Evolutionary conservation across 2,113 vertebrate species (phyloP).

Genomic region (Mastomys natalensis): DNA sequence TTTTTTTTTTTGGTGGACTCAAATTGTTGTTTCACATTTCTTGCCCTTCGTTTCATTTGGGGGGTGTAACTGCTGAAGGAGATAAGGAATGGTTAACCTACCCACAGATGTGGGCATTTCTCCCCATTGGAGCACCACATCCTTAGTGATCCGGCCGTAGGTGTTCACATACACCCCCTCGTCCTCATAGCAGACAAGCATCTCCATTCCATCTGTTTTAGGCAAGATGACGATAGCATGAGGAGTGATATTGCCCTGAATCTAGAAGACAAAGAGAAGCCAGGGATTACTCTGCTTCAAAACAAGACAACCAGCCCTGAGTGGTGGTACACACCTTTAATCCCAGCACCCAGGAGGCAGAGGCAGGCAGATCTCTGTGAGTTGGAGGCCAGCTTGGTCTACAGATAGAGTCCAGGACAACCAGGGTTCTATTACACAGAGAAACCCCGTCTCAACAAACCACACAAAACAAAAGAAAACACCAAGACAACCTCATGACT

Average conservation of each 20-base stretch:
- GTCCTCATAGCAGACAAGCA: constrained; percentile 99
- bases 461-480: too few species aligned
- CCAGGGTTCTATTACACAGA: too few species aligned
- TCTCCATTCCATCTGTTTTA: constrained; percentile 99
- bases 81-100: constrained; percentile 89
- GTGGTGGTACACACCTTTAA: too few species aligned
- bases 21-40: constrained; percentile 82
- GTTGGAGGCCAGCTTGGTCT: too few species aligned
- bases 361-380: too few species aligned
- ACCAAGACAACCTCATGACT: not conserved
- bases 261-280: constrained; percentile 88
- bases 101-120: constrained; percentile 99
- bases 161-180: constrained; percentile 99
- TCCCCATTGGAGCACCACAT: constrained; percentile 99
- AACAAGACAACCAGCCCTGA: not conserved
- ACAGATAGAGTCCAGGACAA: too few species aligned
- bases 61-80: constrained; percentile 73
- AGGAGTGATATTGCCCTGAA: constrained; percentile 99
- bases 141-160: constrained; percentile 99
- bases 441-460: too few species aligned
- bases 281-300: constrained; percentile 63
- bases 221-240: constrained; percentile 99
- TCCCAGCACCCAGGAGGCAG: too few species aligned
- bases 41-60: constrained; percentile 72
- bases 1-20: constrained; percentile 56